Base-by-base conservation (phyloP, 2,113 vertebrate genomes). In the Chionodraco myersi region DNA sequence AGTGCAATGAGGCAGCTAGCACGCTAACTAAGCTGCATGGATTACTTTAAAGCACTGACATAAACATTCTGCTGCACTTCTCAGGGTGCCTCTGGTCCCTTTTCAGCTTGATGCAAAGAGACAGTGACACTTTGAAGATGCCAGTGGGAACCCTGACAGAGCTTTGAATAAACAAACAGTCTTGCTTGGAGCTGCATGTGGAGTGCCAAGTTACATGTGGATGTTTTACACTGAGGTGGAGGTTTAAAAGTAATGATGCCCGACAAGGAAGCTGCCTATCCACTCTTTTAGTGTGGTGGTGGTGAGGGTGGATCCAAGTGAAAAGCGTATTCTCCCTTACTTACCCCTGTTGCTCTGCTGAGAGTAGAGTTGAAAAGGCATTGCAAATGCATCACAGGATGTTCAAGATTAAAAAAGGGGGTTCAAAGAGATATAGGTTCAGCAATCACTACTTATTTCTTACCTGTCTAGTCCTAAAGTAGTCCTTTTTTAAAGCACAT, bases 41-140 rank as follows among this genome's bases (percentile, higher is more conserved):
- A 88, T 91, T 85, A 90, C 83, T 86, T 86, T 75, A 73, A 87
- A 80, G 79, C 85, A 76, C 74, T 84, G 89, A 86, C 90, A 86
- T 84, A 79, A 86, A 88, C 86, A 87, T 87, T 83, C 83, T 89
- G 91, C 84, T 87, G 80, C 85, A 74, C 78, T 84, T 85, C 86
- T 77, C 82, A 23, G 64, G 60, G 72, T 75, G 80, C 86, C 86
- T 78, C 9, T 53, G 84, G 87, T 78, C 72, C 63, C 76, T 56
- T 83, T 64, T 89, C 84, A 91, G 83, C 77, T 61, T 89, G 84
- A 91, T 87, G 84, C 80, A 79, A 77, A 86, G 69, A 87, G 90
- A 88, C 84, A 82, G 83, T 81, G 87, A 82, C 64, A 76, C 84
- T 89, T 77, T 67, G 75, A 91, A 78, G 88, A 88, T 76, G 86